Percentiles rank a stretch among this genome's conserved stretches.
Evolutionary conservation across 2,888 invertebrate species (phyloP).

Genomic region (Mesorhabditis spiculigera): DNA sequence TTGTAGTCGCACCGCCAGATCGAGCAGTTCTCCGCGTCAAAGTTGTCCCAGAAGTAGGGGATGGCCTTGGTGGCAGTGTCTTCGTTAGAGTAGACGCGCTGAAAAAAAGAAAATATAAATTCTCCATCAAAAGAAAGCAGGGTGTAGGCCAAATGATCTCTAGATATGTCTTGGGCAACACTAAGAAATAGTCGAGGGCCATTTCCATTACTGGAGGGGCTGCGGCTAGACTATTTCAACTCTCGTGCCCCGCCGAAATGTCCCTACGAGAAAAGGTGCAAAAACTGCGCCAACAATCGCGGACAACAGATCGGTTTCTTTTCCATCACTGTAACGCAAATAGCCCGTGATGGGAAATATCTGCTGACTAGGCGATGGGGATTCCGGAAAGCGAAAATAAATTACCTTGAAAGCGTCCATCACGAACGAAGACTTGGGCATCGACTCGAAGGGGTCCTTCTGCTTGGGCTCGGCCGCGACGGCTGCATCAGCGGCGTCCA

Average conservation of each 20-base stretch:
- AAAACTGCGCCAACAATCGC: not conserved
- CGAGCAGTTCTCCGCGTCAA: conserved; percentile 83
- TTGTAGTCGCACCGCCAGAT: conserved; percentile 97
- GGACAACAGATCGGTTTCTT: conserved; percentile 10
- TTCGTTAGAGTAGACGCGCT: conserved; percentile 89
- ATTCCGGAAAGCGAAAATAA: no score
- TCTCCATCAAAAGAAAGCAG: no score
- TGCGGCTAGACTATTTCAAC: not conserved
- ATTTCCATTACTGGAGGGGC: not conserved
- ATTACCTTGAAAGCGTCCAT: conserved; percentile 86
- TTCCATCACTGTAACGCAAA: conserved; percentile 40
- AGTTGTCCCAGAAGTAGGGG: conserved; percentile 96
- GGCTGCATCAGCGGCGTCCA: conserved; percentile 45
- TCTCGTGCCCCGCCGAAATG: not conserved
- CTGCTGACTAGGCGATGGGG: conserved; percentile 37
- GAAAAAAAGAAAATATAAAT: not conserved
- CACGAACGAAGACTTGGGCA: conserved; percentile 87
- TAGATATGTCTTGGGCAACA: not conserved
- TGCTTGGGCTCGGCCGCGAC: conserved; percentile 60
- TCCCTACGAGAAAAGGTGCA: not conserved
- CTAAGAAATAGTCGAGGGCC: not conserved
- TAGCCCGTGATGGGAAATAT: conserved; percentile 14
- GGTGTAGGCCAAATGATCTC: no score
- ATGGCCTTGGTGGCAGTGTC: conserved; percentile 81
- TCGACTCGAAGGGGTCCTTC: conserved; percentile 79